Conservation (phyloP, 2,888 invertebrate genomes). For the Ormyrus labotus region DNA sequence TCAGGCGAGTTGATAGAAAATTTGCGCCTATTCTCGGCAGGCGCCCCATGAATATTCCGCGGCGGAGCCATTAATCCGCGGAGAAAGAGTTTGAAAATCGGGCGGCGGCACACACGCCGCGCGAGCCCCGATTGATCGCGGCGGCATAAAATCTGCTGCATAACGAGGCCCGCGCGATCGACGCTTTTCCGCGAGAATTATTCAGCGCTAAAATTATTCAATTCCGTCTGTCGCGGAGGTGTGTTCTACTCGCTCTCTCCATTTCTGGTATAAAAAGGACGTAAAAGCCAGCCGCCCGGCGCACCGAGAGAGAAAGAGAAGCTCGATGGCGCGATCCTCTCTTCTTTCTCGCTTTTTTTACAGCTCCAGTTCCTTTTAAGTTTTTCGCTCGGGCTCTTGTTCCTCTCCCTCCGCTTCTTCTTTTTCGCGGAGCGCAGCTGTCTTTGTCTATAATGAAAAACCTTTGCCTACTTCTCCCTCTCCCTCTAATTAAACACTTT, state of each 20-base stretch:
- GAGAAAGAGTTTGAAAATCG: too few species aligned
- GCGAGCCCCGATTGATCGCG: constrained; percentile 26
- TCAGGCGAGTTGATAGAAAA: too few species aligned
- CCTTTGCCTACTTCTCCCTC: neutral
- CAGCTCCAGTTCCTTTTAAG: constrained; percentile 1
- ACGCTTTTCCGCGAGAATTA: constrained; percentile 18
- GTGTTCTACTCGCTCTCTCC: neutral
- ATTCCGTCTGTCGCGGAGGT: constrained; percentile 26
- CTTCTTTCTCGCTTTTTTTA: neutral
- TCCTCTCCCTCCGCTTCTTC: neutral
- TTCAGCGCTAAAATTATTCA: constrained; percentile 49
- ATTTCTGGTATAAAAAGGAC: constrained; percentile 44
- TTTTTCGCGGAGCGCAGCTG: neutral
- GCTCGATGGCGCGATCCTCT: neutral
- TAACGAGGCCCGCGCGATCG: neutral
- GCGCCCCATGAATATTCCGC: neutral
- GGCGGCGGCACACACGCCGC: neutral
- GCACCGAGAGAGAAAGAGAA: neutral
- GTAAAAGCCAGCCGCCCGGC: constrained; percentile 32
- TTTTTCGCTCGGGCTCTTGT: neutral
- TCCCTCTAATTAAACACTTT: constrained; percentile 24
- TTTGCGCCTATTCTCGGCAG: neutral
- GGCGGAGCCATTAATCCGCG: neutral
- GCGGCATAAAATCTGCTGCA: constrained; percentile 6
- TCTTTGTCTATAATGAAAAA: constrained; percentile 30